Evolutionary conservation across 2,113 vertebrate genomes (phyloP).

Genomic region (Paradisaea rubra): DNA sequence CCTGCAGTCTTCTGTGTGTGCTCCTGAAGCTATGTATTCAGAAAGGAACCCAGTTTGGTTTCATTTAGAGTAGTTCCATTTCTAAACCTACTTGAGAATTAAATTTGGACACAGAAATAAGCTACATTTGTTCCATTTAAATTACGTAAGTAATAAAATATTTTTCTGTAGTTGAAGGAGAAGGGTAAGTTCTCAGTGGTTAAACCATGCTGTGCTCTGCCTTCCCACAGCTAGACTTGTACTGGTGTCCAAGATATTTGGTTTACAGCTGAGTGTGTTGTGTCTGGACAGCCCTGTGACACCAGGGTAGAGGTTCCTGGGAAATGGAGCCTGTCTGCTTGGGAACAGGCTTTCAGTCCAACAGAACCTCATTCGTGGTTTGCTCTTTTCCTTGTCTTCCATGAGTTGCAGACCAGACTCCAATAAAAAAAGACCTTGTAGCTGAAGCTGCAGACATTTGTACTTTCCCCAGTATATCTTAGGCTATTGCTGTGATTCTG

Average conservation of each 20-base stretch:
- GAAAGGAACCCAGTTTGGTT: background rate
- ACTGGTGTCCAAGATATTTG: background rate
- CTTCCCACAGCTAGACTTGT: conserved; percentile 1
- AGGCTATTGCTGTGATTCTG: background rate
- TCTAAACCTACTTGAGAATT: background rate
- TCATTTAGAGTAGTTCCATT: background rate
- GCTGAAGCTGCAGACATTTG: background rate
- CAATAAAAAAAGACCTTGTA: background rate
- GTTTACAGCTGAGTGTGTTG: background rate
- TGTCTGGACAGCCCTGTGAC: background rate
- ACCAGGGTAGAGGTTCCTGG: background rate
- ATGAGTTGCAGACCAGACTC: background rate
- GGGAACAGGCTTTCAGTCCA: background rate
- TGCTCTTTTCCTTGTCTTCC: background rate
- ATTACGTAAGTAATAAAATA: conserved; percentile 20
- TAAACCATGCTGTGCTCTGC: conserved; percentile 16
- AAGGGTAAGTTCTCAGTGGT: conserved; percentile 38
- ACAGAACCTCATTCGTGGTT: background rate
- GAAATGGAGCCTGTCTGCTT: background rate
- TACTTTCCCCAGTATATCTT: background rate
- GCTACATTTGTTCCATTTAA: background rate
- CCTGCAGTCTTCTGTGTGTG: background rate
- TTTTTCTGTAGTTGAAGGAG: conserved; percentile 26
- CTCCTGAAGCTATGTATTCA: background rate
- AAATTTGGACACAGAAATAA: background rate